These are phyloP conservation scores for Archaeoteleia sp. DNA, from an alignment of 2,888 invertebrate genomes.

Conservation along the genomic window DNA sequence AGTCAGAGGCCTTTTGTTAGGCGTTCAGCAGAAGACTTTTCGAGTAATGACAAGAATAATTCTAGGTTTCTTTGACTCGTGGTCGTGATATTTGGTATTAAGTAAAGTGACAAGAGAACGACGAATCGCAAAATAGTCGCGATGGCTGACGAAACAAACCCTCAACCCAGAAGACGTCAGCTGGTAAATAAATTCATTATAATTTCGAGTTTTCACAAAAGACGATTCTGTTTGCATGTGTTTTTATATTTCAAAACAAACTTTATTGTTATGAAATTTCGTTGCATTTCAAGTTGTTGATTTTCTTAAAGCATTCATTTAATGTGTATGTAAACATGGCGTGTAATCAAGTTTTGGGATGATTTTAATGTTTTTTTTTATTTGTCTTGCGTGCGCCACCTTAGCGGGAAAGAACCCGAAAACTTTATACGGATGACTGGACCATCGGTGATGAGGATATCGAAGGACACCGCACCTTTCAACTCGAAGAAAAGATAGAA, in stretches of 20 bases:
- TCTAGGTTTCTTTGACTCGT: not conserved
- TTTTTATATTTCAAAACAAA: constrained; percentile 42
- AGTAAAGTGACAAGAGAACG: constrained; percentile 49
- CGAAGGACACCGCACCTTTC: constrained; percentile 91
- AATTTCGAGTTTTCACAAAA: not conserved
- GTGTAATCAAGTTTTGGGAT: constrained; percentile 4
- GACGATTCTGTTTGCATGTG: constrained; percentile 25
- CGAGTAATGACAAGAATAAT: constrained; percentile 32
- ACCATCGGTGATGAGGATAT: constrained; percentile 90
- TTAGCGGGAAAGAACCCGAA: constrained; percentile 94
- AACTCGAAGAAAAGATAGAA: constrained; percentile 93
- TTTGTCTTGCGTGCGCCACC: too few species aligned
- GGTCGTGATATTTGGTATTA: constrained; percentile 8
- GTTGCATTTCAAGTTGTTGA: not conserved
- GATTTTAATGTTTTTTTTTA: constrained; percentile 10
- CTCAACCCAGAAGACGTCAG: constrained; percentile 71
- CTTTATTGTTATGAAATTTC: too few species aligned
- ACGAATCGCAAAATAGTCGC: constrained; percentile 58
- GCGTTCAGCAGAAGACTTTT: constrained; percentile 9
- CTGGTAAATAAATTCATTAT: constrained; percentile 71
- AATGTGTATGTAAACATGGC: constrained; percentile 5
- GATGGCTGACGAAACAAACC: constrained; percentile 72
- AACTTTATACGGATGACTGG: constrained; percentile 95
- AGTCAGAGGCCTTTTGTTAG: not conserved
- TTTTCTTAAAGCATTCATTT: constrained; percentile 6